Evolutionary conservation across 2,888 invertebrate genomes (phyloP).

Genomic region (Trachelus iudaicus): DNA sequence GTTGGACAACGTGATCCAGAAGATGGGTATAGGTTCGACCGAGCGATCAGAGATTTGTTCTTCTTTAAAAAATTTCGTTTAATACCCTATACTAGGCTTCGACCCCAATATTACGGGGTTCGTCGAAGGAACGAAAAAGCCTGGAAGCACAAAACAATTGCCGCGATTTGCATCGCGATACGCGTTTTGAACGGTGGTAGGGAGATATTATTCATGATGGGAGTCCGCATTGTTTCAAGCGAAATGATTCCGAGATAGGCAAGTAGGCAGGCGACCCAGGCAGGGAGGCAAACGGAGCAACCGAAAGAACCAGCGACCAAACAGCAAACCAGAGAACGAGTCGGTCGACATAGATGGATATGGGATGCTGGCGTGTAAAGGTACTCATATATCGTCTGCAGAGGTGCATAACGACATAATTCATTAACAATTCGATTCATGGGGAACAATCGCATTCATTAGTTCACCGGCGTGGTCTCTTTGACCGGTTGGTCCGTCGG

Average conservation of each 20-base stretch:
- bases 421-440: slow-evolving; percentile 63
- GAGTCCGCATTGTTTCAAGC: slow-evolving; percentile 35
- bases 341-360: slow-evolving; percentile 36
- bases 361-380: slow-evolving; percentile 21
- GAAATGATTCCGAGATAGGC: slow-evolving; percentile 31
- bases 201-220: slow-evolving; percentile 44
- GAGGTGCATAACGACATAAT: slow-evolving; percentile 51
- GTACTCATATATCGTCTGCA: slow-evolving; percentile 10
- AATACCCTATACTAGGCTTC: background rate
- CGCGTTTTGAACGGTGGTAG: background rate
- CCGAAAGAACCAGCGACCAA: background rate
- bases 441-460: slow-evolving; percentile 60
- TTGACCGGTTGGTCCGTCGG: slow-evolving; percentile 30
- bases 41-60: background rate
- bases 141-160: slow-evolving; percentile 5
- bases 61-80: background rate
- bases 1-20: too few species aligned
- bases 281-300: slow-evolving; percentile 16
- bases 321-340: slow-evolving; percentile 24
- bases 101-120: background rate
- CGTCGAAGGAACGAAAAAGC: background rate
- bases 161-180: slow-evolving; percentile 2
- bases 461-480: slow-evolving; percentile 41
- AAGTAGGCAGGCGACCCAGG: slow-evolving; percentile 8
- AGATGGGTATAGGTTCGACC: background rate